Evolutionary conservation across 2,888 invertebrate genomes (phyloP).

Genomic region (Polietes domitor): DNA sequence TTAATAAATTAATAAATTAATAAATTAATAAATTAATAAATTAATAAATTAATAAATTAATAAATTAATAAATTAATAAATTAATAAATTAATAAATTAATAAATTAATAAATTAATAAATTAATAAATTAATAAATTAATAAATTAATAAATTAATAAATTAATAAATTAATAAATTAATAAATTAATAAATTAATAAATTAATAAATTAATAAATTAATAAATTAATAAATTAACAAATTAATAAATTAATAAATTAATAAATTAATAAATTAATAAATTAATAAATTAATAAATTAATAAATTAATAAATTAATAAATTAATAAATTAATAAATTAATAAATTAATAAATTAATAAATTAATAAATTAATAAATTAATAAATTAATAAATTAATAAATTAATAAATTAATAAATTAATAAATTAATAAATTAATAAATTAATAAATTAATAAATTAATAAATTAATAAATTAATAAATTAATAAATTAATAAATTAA

Average conservation of each 20-base stretch:
- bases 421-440: conserved; percentile 14
- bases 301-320: conserved; percentile 6
- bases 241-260: conserved; percentile 14
- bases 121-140: neutral
- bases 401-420: conserved; percentile 8
- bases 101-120: neutral
- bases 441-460: neutral
- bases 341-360: conserved; percentile 14
- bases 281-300: neutral
- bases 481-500: conserved; percentile 2
- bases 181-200: neutral
- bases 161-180: neutral
- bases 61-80: neutral
- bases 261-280: conserved; percentile 8
- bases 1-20: neutral
- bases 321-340: conserved; percentile 4
- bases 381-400: conserved; percentile 11
- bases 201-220: conserved; percentile 10
- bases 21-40: neutral
- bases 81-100: neutral
- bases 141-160: neutral
- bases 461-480: conserved; percentile 3
- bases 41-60: neutral
- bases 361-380: conserved; percentile 8
- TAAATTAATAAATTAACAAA: neutral